Evolutionary conservation across 2,888 invertebrate genomes (phyloP).

Genomic region (Portevinia maculata): DNA sequence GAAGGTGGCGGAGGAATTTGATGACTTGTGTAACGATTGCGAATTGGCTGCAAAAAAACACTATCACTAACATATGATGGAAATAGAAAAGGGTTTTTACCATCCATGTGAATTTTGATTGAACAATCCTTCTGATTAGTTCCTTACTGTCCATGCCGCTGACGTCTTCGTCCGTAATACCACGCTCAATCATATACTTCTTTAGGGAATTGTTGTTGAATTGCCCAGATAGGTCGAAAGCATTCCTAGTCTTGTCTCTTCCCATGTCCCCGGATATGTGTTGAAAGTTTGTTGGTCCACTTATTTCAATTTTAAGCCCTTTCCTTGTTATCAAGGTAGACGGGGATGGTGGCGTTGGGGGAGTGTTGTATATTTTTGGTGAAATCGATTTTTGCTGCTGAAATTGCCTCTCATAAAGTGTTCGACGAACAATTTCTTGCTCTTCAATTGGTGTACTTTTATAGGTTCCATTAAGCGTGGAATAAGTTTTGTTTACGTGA

Average conservation of each 20-base stretch:
- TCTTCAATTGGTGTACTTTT: constrained; percentile 1
- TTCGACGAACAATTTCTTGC: constrained; percentile 4
- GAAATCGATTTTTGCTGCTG: constrained; percentile 13
- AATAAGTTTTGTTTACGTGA: background rate
- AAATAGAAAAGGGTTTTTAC: constrained; percentile 56
- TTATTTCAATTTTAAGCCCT: constrained; percentile 78
- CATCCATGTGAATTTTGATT: constrained; percentile 79
- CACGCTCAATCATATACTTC: constrained; percentile 79
- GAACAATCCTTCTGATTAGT: constrained; percentile 78
- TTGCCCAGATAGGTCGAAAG: constrained; percentile 77
- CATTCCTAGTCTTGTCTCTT: constrained; percentile 79
- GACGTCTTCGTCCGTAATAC: constrained; percentile 78
- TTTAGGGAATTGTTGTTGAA: constrained; percentile 78
- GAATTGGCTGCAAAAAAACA: constrained; percentile 46
- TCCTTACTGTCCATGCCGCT: constrained; percentile 77
- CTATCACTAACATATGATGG: background rate
- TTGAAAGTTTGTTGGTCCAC: constrained; percentile 78
- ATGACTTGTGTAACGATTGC: background rate
- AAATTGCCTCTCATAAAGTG: constrained; percentile 53
- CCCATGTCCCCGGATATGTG: constrained; percentile 79
- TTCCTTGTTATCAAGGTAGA: constrained; percentile 78
- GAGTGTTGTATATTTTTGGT: constrained; percentile 35
- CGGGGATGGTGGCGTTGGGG: constrained; percentile 75
- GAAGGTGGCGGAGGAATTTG: constrained; percentile 58
- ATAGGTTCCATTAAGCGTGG: background rate